Percentiles rank a stretch among this genome's conserved stretches.
Conservation (phyloP, 2,797 vertebrate species). For the Sebastes taczanowskii region DNA sequence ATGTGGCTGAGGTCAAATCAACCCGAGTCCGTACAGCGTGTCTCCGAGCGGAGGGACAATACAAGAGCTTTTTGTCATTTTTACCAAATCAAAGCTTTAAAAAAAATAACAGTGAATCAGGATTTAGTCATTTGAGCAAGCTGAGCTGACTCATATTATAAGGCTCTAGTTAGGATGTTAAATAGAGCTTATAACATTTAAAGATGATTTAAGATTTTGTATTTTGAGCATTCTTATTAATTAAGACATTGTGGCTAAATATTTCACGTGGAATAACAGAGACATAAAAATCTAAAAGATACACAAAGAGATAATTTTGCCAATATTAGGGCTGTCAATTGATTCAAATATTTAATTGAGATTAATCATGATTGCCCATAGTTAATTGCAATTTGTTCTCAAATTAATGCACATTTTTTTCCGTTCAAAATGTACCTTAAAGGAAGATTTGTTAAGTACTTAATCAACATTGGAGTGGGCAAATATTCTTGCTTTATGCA, state of each 20-base stretch:
- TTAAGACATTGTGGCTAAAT: neutral
- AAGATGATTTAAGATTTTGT: neutral
- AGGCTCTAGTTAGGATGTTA: neutral
- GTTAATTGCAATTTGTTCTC: accelerated
- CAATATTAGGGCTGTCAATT: neutral
- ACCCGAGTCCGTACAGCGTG: constrained; percentile 19
- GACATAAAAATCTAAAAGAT: neutral
- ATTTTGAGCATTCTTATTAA: neutral
- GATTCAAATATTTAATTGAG: too few species aligned
- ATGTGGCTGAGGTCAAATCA: constrained; percentile 67
- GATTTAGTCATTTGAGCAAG: neutral
- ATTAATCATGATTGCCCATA: too few species aligned
- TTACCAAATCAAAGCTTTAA: constrained; percentile 11
- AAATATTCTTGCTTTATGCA: too few species aligned
- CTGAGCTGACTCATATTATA: neutral
- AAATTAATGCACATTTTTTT: too few species aligned
- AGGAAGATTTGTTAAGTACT: too few species aligned
- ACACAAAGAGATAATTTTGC: neutral
- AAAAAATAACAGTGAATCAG: neutral
- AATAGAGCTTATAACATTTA: neutral
- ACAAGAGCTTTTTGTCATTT: constrained; percentile 22
- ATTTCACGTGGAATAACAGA: neutral
- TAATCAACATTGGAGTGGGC: too few species aligned
- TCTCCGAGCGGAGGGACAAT: constrained; percentile 26
- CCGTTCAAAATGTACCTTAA: too few species aligned